phyloP scores from a whole-genome alignment of 2,797 vertebrate genomes.

The Typhlichthys subterraneus region DNA sequence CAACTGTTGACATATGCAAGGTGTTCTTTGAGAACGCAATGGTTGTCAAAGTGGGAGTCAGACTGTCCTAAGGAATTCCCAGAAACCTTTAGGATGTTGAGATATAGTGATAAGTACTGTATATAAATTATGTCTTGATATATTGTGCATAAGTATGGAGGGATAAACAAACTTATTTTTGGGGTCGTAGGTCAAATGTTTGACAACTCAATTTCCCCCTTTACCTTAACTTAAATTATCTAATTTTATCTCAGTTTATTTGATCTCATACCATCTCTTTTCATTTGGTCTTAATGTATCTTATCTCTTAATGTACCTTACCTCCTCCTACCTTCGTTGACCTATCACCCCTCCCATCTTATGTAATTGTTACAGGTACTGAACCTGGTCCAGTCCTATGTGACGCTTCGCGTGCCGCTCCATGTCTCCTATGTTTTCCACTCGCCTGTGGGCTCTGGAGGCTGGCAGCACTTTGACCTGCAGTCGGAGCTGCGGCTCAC shows the following conservation, averaged over 20 bases:
- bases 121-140: too few relatives aligned
- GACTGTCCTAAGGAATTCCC: too few relatives aligned
- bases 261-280: neutral
- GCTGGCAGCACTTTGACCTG: slow-evolving; percentile 96
- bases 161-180: too few relatives aligned
- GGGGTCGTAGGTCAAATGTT: too few relatives aligned
- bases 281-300: neutral
- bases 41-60: too few relatives aligned
- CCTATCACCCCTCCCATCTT: neutral
- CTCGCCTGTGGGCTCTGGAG: slow-evolving; percentile 85
- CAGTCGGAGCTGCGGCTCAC: slow-evolving; percentile 92
- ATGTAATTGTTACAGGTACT: slow-evolving; percentile 78
- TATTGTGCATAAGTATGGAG: too few relatives aligned
- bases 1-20: too few relatives aligned
- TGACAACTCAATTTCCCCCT: too few relatives aligned
- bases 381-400: slow-evolving; percentile 94
- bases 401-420: slow-evolving; percentile 90
- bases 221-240: too few relatives aligned
- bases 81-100: too few relatives aligned
- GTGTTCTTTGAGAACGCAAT: too few relatives aligned
- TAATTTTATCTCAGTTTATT: neutral
- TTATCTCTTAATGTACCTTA: neutral
- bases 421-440: slow-evolving; percentile 95
- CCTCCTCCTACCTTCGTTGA: neutral
- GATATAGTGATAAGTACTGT: too few relatives aligned